A percentile compares a stretch with the other conserved stretches of the same genome.
These are phyloP conservation scores for Helobdella robusta DNA, from an alignment of 2,888 invertebrate genomes.

Conservation along the genomic window DNA sequence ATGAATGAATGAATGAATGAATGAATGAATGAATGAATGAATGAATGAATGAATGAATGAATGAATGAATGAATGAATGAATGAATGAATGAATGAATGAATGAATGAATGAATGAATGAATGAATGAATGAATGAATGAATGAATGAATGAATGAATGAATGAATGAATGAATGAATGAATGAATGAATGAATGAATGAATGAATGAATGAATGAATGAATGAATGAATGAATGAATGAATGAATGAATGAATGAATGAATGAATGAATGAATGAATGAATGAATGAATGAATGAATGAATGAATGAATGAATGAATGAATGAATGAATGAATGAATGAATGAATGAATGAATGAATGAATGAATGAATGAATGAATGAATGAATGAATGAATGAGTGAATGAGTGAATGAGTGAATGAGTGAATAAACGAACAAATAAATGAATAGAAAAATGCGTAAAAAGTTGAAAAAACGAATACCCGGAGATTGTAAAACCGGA, in stretches of 20 bases:
- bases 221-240: conserved; percentile 1
- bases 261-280: conserved; percentile 1
- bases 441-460: background rate
- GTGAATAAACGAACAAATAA: conserved; percentile 1
- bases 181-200: conserved; percentile 1
- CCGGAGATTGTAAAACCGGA: too few relatives aligned
- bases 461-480: background rate
- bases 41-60: background rate
- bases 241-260: conserved; percentile 1
- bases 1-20: conserved; percentile 3
- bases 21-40: background rate
- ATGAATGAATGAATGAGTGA: conserved; percentile 1
- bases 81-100: background rate
- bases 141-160: conserved; percentile 1
- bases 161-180: conserved; percentile 1
- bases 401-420: conserved; percentile 1
- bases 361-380: conserved; percentile 1
- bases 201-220: conserved; percentile 1
- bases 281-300: conserved; percentile 1
- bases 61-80: conserved; percentile 1
- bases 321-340: conserved; percentile 1
- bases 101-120: conserved; percentile 1
- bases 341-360: conserved; percentile 1
- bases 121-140: background rate
- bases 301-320: conserved; percentile 1